These are phyloP conservation scores for Myotis vivesi DNA, from an alignment of 2,797 vertebrate genomes.

Conservation along the genomic window DNA sequence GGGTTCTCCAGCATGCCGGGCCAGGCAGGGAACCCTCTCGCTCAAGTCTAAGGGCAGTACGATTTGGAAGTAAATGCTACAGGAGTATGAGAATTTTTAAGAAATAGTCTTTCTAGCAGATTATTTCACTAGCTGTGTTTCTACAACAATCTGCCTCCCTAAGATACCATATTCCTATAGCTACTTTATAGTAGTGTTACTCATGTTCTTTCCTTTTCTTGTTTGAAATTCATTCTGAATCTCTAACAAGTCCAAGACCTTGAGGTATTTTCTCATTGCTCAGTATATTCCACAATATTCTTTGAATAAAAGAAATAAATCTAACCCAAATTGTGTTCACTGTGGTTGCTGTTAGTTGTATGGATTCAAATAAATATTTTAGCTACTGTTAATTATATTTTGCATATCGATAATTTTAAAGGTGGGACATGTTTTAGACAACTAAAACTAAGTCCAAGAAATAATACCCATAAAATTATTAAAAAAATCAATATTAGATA, in stretches of 20 bases:
- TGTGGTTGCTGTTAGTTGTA: not conserved
- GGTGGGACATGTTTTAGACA: not conserved
- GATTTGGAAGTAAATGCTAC: constrained; percentile 3
- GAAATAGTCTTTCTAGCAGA: not conserved
- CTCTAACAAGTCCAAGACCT: not conserved
- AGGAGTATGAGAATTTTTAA: not conserved
- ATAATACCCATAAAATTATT: not conserved
- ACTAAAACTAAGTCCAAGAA: not conserved
- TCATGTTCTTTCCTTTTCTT: not conserved
- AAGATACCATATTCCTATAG: not conserved
- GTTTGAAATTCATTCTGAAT: not conserved
- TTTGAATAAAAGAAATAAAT: not conserved
- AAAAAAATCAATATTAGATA: not conserved
- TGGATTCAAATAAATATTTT: constrained; percentile 7
- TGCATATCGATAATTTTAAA: constrained; percentile 4
- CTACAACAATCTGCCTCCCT: not conserved
- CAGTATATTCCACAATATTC: not conserved
- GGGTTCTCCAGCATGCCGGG: not conserved
- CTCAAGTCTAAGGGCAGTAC: not conserved
- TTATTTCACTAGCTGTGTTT: not conserved
- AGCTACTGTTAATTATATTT: not conserved
- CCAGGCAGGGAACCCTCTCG: not conserved
- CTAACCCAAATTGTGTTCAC: not conserved
- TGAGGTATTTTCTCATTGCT: not conserved
- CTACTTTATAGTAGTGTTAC: not conserved